Percentiles rank a stretch among this genome's conserved stretches.
These are phyloP conservation scores for Venustaconcha ellipsiformis DNA, from an alignment of 1,140 invertebrate species.

Conservation along the genomic window DNA sequence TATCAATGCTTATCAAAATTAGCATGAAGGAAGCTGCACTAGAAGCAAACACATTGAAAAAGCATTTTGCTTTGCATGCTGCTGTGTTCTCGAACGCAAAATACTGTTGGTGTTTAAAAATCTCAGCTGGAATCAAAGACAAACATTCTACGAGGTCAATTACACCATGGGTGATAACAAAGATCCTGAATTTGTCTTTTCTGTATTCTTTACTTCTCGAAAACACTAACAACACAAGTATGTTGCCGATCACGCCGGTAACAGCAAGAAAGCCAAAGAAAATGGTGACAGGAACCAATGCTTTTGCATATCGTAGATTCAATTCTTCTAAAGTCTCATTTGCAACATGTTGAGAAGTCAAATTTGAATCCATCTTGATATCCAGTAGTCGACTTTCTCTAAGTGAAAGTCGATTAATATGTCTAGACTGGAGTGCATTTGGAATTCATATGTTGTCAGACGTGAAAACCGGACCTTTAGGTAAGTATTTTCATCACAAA, in stretches of 20 bases:
- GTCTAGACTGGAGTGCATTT: no score
- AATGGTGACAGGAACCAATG: constrained; percentile 12
- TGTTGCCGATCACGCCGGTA: constrained; percentile 25
- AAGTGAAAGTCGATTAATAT: no score
- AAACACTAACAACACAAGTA: constrained; percentile 15
- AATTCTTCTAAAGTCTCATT: constrained; percentile 19
- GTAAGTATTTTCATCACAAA: no score
- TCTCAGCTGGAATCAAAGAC: constrained; percentile 19
- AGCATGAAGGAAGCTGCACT: constrained; percentile 3
- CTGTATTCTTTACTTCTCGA: constrained; percentile 10
- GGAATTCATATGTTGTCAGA: no score
- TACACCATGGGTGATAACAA: constrained; percentile 14
- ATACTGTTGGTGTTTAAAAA: constrained; percentile 20
- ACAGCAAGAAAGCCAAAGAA: constrained; percentile 22
- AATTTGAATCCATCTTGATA: no score
- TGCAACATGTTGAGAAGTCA: no score
- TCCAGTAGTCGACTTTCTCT: no score
- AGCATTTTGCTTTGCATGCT: constrained; percentile 27
- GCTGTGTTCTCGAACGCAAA: constrained; percentile 5
- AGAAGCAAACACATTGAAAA: constrained; percentile 24
- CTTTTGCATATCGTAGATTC: constrained; percentile 14
- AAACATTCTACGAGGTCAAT: constrained; percentile 22
- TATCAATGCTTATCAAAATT: constrained; percentile 22
- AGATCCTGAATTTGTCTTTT: constrained; percentile 23
- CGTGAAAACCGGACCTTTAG: no score